These are phyloP conservation scores for Mesorhabditis sp. DNA, from an alignment of 2,888 invertebrate species.

Conservation along the genomic window DNA sequence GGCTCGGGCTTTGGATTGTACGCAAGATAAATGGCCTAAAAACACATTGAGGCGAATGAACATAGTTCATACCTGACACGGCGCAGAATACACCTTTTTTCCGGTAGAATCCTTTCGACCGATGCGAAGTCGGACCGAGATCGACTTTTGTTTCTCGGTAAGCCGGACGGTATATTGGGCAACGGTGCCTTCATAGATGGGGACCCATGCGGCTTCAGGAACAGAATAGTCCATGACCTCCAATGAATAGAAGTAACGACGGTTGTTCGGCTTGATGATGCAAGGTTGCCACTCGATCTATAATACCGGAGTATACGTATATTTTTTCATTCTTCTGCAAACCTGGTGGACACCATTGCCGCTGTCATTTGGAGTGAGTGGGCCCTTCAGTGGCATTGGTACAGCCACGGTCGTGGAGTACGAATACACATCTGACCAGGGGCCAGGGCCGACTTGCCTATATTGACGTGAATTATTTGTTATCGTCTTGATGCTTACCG, in stretches of 20 bases:
- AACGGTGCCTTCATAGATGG: constrained; percentile 61
- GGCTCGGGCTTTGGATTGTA: not conserved
- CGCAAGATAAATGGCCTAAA: not conserved
- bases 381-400: constrained; percentile 73
- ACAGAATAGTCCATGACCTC: constrained; percentile 19
- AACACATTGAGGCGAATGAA: not conserved
- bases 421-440: constrained; percentile 71
- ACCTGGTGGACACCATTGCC: constrained; percentile 12
- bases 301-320: not conserved
- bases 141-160: constrained; percentile 61
- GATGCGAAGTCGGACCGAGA: constrained; percentile 22
- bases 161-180: constrained; percentile 65
- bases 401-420: constrained; percentile 76
- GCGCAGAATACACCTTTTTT: not conserved
- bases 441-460: constrained; percentile 69
- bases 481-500: constrained; percentile 13
- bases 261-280: constrained; percentile 11
- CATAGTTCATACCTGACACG: not conserved
- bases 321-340: not conserved
- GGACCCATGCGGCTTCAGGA: constrained; percentile 29
- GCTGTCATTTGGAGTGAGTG: constrained; percentile 66
- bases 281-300: constrained; percentile 15
- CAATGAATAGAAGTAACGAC: constrained; percentile 25
- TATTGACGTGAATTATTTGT: not conserved
- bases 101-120: not conserved